Base-by-base conservation (phyloP, 1,140 invertebrate genomes). In the Neomicropteryx cornuta region DNA sequence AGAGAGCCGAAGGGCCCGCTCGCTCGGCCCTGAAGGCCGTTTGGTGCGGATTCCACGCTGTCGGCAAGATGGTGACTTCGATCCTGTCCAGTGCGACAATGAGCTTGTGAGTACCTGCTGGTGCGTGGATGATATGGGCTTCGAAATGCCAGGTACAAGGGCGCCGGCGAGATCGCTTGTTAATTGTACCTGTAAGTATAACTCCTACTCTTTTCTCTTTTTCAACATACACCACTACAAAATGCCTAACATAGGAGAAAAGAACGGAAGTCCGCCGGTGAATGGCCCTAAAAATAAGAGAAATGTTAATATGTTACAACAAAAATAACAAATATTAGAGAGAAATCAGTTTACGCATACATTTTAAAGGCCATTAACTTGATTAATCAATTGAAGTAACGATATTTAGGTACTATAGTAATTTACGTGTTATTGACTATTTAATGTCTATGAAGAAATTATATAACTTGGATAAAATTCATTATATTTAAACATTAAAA, bases 121-220 rank as follows among this genome's bases (percentile, higher is more conserved):
- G 81, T 89, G 86, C 52, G 81, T 88, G 4, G 81, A 89, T 52
- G 67, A 77, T 39, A 71, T 78, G 33, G 86, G 87, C 1, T 78
- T 77, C 46, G 86, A 89, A 62, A 44, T 84, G 17, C 69, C 82
- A 0, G 85, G 85, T 22, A 89, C 84, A 0, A 65, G 81, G 22
- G 81, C 77, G 1, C 60, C 73, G 3, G 71, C 69, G 2, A 69
- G 73, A 5, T 60, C 66, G 2, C 58, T 73, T 4, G 76, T 87
- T 10, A 81, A 84, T 49, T 89, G 86, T 49, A 71, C 79, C 5
- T 73, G 80, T 61, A 65, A 51, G 60, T 43, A 53, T 33, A 14
- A n/a, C n/a, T n/a, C n/a, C n/a, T n/a, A n/a, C n/a, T n/a, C n/a
- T n/a, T 1, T 41, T 30, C 22, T 42, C 19, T 33, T 27, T 38